Evolutionary conservation across 2,113 vertebrate genomes (phyloP), one percentile per base, ranked within the genome.

Genomic region (Typhlomys cinereus): DNA sequence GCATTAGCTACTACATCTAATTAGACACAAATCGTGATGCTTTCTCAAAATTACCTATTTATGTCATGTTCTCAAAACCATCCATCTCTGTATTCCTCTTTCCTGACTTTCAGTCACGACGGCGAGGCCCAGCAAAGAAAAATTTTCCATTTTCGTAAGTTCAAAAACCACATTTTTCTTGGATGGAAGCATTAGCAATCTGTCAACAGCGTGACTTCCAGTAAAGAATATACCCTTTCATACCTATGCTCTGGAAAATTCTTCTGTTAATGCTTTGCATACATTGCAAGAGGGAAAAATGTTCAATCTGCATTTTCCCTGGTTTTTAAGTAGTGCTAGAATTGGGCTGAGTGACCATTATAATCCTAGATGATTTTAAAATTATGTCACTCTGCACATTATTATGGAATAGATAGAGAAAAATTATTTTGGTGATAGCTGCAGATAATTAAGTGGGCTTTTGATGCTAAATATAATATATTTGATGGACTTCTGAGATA

Each of bases 51-150:
- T 93, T 31, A 85, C 79, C 54, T 41, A 5, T 81, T 95, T 92
- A 96, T 96, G 85, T 18, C 21, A 93, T 90, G 8, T 76, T 96
- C 96, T 96, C 69, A 85, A 95, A 78, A 92, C 94, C 79, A 94
- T 93, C 11, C 59, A 59, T 90, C 97, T 97, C 64, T 89, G 89
- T 70, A 97, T 59, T 96, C 89, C 88, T 86, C 44, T 82, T 69
- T 94, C 82, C 27, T 93, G 74, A 96, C 92, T 75, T 94, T 93
- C 92, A 78, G 67, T 64, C 66, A 88, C 31, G 69, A 79, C 54
- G 90, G 83, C 64, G 34, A 91, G 21, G 87, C 1, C 12, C 5
- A 18, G 75, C 87, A 93, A 62, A 67, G 27, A 95, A 29, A 50
- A 95, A 96, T 89, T 95, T 96, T 82, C 88, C 85, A 62, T 86